Conservation (phyloP, 2,888 invertebrate genomes). For the Rotaria macrura region DNA sequence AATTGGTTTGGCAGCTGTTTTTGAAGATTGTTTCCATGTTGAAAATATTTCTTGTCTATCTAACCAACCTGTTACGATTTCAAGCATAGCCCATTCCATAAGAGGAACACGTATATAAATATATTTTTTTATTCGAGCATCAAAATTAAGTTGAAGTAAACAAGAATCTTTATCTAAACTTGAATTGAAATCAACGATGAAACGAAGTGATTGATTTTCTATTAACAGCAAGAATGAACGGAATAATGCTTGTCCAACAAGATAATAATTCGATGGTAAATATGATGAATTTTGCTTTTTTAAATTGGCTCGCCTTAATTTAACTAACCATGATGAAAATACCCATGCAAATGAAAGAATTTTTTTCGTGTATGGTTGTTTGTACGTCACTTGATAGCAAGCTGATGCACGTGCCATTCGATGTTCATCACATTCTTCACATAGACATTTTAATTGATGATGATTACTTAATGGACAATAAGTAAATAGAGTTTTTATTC, state of each 20-base stretch:
- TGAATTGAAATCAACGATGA: background rate
- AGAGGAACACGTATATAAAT: background rate
- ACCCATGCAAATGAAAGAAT: slow-evolving; percentile 2
- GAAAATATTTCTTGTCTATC: slow-evolving; percentile 1
- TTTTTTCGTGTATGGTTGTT: slow-evolving; percentile 7
- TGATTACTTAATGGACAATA: background rate
- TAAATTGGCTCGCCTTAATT: background rate
- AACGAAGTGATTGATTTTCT: background rate
- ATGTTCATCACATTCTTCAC: background rate
- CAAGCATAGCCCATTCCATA: background rate
- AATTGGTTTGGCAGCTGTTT: background rate
- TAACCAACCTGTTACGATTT: background rate
- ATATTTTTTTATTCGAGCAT: background rate
- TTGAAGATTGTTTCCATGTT: background rate
- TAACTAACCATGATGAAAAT: background rate
- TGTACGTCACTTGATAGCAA: background rate
- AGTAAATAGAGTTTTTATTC: background rate
- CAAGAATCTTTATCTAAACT: background rate
- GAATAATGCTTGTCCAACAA: background rate
- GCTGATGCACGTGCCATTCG: background rate
- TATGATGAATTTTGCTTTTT: background rate
- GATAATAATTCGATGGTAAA: background rate
- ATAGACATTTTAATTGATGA: background rate
- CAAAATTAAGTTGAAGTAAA: background rate
- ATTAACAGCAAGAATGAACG: background rate